Conservation (phyloP, 2,113 vertebrate genomes). For the Dipodomys spectabilis region DNA sequence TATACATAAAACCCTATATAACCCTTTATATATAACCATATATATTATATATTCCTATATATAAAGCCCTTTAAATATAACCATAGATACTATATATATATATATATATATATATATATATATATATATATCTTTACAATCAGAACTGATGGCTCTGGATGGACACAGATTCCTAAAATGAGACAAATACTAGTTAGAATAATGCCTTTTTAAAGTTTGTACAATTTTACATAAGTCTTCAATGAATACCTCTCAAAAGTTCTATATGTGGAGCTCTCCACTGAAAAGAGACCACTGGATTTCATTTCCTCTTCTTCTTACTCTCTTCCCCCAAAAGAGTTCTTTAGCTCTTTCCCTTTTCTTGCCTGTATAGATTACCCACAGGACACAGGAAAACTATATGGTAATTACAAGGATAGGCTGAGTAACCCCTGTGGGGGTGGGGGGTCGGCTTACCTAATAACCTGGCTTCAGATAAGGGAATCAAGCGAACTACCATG, state of each 20-base stretch:
- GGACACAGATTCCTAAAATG: background rate
- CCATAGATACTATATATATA: too few relatives aligned
- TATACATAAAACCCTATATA: too few relatives aligned
- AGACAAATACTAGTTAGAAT: constrained; percentile 41
- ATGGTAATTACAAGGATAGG: constrained; percentile 47
- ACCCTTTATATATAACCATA: too few relatives aligned
- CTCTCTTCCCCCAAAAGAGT: background rate
- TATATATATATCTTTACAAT: constrained; percentile 20
- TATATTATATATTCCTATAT: too few relatives aligned
- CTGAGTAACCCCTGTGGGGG: background rate
- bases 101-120: too few relatives aligned
- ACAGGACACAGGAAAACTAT: constrained; percentile 45
- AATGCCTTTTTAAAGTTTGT: background rate
- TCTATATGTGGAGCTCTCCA: background rate
- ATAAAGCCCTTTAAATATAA: too few relatives aligned
- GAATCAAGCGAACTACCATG: background rate
- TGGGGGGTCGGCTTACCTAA: background rate
- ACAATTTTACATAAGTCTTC: background rate
- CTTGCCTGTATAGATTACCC: background rate
- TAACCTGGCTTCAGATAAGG: background rate
- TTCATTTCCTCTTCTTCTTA: background rate
- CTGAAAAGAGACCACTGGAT: background rate
- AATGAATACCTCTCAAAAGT: background rate
- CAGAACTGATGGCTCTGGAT: background rate
- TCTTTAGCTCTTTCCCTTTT: background rate